Base-by-base conservation (phyloP, 2,113 vertebrate genomes). In the Ptilorrhoa leucosticta region DNA sequence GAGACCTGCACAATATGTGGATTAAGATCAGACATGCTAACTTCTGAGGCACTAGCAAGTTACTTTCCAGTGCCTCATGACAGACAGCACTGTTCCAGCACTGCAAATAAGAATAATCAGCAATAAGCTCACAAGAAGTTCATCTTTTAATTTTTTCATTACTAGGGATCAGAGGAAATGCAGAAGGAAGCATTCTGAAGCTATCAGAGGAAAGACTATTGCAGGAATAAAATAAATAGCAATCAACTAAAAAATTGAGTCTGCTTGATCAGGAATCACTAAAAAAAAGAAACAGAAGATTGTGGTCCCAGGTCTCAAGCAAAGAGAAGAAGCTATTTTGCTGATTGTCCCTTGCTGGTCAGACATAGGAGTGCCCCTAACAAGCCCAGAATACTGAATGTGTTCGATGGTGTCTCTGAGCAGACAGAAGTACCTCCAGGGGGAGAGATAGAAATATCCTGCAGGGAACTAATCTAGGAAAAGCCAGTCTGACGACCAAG, bases 91-190 rank as follows among this genome's bases (percentile, higher is more conserved):
- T 69, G 60, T 85, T 71, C 53, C 56, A 93, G 63, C 66, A 75
- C 60, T 90, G 79, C 79, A 95, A 86, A 56, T 87, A 77, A 50
- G 83, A 75, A 82, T 81, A 79, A 96, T 93, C 81, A 83, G 73
- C 89, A 95, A 54, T 83, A 81, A 92, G 76, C 58, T 93, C 85
- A 80, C n/a, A 77, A 90, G 66, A 87, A 87, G 58, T 71, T 94
- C 85, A 31, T 96, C 42, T 96, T 93, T 91, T 80, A 91, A 48
- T 85, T 84, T 97, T 90, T 92, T 96, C 93, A 79, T 94, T 94
- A 91, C 66, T 75, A 65, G n/a, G 48, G 64, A 92, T 96, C 91
- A 96, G 77, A 83, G 21, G 9, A 93, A 90, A 97, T 44, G 69
- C 92, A 95, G 82, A 89, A 89, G 42, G 56, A 93, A 92, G 91